phyloP scores from a whole-genome alignment of 2,113 vertebrate genomes.

The Oryzias javanicus region DNA sequence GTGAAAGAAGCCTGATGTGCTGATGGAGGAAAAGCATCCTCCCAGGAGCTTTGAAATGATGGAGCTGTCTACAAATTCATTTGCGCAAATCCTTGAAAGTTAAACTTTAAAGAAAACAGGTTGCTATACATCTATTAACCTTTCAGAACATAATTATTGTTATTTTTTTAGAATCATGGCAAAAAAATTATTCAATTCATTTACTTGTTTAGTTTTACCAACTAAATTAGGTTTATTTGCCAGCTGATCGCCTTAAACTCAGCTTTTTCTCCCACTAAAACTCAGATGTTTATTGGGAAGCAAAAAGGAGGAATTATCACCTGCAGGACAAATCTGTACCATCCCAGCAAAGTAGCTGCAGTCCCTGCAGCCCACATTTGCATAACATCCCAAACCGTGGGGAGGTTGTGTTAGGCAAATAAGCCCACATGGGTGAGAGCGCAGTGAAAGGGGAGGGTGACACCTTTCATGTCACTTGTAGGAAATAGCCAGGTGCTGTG shows the following conservation, averaged over 20 bases:
- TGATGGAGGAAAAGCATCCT: conserved; percentile 78
- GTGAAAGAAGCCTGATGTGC: conserved; percentile 69
- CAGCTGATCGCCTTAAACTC: conserved; percentile 33
- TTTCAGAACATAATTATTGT: neutral
- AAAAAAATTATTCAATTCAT: too few relatives aligned
- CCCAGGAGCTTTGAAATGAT: conserved; percentile 72
- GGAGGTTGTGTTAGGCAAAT: conserved; percentile 54
- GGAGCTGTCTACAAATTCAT: conserved; percentile 57
- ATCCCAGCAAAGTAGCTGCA: conserved; percentile 56
- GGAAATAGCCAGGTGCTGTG: conserved; percentile 45
- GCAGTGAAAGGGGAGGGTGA: conserved; percentile 37
- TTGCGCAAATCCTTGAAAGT: conserved; percentile 25
- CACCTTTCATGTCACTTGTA: conserved; percentile 50
- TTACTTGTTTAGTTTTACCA: too few relatives aligned
- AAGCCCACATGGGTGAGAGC: conserved; percentile 29
- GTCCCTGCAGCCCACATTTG: conserved; percentile 52
- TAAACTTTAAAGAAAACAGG: too few relatives aligned
- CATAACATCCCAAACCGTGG: conserved; percentile 67
- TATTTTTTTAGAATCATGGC: neutral
- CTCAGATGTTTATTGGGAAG: conserved; percentile 74
- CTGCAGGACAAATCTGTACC: conserved; percentile 65
- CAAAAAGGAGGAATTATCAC: conserved; percentile 69
- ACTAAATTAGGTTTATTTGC: too few relatives aligned
- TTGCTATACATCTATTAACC: too few relatives aligned
- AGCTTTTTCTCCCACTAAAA: neutral